These are phyloP conservation scores for Torymus texanus DNA, from an alignment of 2,888 invertebrate genomes.

Conservation along the genomic window DNA sequence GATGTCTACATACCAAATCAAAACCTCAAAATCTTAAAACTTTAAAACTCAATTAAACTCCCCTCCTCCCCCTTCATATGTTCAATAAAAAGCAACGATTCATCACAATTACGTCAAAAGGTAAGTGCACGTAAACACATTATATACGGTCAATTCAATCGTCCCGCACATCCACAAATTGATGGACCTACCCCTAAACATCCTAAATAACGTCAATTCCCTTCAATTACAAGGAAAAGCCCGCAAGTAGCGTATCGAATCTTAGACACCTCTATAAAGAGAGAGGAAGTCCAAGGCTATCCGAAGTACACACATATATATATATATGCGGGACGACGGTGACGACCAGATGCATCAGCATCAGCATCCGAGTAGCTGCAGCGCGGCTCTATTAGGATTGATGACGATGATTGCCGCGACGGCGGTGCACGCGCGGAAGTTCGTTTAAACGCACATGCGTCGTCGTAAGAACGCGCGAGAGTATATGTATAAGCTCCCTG, in stretches of 20 bases:
- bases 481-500: conserved; percentile 10
- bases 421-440: conserved; percentile 27
- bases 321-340: conserved; percentile 27
- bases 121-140: conserved; percentile 33
- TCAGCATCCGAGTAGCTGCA: not conserved
- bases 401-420: conserved; percentile 34
- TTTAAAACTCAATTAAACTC: too few relatives aligned
- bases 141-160: too few relatives aligned
- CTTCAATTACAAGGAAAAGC: not conserved
- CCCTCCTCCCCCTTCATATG: too few relatives aligned
- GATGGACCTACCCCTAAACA: conserved; percentile 1
- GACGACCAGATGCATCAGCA: not conserved
- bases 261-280: not conserved
- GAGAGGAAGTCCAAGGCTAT: conserved; percentile 24
- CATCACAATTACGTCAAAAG: not conserved
- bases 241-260: conserved; percentile 17
- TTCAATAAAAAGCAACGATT: too few relatives aligned
- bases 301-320: not conserved
- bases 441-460: conserved; percentile 40
- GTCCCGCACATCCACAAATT: not conserved
- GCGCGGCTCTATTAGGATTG: conserved; percentile 35
- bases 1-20: too few relatives aligned
- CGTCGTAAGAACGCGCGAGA: not conserved
- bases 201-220: not conserved
- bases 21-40: too few relatives aligned